phyloP scores from a whole-genome alignment of 2,113 vertebrate species.

The Takifugu flavidus region DNA sequence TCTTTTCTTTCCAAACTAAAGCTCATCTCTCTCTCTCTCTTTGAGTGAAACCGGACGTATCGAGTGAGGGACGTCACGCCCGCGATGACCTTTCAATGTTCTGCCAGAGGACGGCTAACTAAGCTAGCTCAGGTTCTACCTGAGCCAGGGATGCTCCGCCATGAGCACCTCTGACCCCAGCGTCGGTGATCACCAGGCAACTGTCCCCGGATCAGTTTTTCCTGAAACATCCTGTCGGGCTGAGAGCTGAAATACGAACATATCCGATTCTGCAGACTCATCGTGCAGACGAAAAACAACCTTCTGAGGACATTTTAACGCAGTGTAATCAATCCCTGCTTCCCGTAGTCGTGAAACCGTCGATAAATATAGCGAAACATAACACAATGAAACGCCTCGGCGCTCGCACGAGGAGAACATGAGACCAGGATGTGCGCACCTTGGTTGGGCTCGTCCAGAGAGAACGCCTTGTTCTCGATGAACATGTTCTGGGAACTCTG shows the following conservation, averaged over 20 bases:
- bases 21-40: neutral
- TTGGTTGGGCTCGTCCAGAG: slow-evolving; percentile 86
- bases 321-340: neutral
- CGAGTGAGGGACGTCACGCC: no score
- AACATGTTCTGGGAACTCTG: slow-evolving; percentile 85
- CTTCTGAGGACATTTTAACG: slow-evolving; percentile 22
- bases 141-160: no score
- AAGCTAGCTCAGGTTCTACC: no score
- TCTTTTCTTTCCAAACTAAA: neutral
- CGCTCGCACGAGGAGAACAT: neutral
- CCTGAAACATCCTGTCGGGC: slow-evolving; percentile 13
- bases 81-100: no score
- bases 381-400: neutral
- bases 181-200: neutral
- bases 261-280: slow-evolving; percentile 61
- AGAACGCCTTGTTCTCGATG: slow-evolving; percentile 93
- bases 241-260: slow-evolving; percentile 21
- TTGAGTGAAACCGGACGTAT: no score
- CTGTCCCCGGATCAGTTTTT: neutral
- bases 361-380: neutral
- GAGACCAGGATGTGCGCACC: slow-evolving; percentile 63
- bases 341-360: neutral
- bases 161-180: neutral
- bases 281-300: slow-evolving; percentile 31
- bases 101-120: no score